phyloP scores from a whole-genome alignment of 2,888 invertebrate genomes.

The Atrina japonica region DNA sequence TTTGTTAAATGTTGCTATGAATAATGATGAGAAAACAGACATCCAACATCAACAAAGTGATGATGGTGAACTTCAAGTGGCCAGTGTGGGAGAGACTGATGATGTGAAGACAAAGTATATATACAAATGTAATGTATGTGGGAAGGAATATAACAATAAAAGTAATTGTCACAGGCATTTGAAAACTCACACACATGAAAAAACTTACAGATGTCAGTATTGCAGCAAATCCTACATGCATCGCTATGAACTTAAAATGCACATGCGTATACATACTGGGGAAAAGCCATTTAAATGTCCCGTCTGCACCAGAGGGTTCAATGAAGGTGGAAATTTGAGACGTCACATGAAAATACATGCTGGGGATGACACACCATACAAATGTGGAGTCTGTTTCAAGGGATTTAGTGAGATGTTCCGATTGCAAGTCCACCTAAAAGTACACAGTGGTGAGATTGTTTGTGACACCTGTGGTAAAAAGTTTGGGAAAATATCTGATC shows the following conservation, averaged over 20 bases:
- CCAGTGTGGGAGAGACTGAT: constrained; percentile 32
- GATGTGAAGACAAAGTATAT: constrained; percentile 40
- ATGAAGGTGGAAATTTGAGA: constrained; percentile 42
- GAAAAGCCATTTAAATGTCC: constrained; percentile 46
- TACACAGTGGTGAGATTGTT: constrained; percentile 42
- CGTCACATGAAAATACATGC: constrained; percentile 46
- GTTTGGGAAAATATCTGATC: constrained; percentile 43
- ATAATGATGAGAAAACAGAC: constrained; percentile 18
- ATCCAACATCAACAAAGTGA: constrained; percentile 4
- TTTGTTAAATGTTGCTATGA: constrained; percentile 30
- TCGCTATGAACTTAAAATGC: constrained; percentile 43
- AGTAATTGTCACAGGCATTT: constrained; percentile 47
- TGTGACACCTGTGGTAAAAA: constrained; percentile 44
- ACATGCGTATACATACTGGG: constrained; percentile 41
- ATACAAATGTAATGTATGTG: constrained; percentile 47
- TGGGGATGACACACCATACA: constrained; percentile 42
- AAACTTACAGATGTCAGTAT: constrained; percentile 38
- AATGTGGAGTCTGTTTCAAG: constrained; percentile 46
- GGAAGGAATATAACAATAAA: constrained; percentile 45
- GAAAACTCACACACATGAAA: constrained; percentile 43
- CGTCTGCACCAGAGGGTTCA: constrained; percentile 44
- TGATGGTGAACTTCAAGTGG: constrained; percentile 15
- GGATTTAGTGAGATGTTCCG: constrained; percentile 39
- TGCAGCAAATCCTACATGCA: constrained; percentile 41
- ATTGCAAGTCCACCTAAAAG: constrained; percentile 41